Conservation (phyloP, 2,797 vertebrate genomes). For the Anguilla anguilla region DNA sequence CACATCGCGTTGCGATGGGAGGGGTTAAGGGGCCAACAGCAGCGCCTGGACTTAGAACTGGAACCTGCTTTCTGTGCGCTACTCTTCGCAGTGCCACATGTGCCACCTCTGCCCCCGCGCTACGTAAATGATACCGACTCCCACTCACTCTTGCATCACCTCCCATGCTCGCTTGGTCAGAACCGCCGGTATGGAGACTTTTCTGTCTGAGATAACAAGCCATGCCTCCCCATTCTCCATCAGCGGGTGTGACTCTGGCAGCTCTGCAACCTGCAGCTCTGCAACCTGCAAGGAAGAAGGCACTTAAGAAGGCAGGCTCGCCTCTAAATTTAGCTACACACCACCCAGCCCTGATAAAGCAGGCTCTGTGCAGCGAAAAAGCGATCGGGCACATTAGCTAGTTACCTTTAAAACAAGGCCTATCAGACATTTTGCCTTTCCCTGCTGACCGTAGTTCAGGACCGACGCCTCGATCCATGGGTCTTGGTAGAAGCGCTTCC, state of each 20-base stretch:
- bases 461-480: conserved; percentile 25
- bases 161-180: conserved; percentile 24
- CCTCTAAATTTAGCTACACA: background rate
- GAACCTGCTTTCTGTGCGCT: background rate
- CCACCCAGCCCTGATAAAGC: background rate
- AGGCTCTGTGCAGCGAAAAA: background rate
- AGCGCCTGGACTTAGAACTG: background rate
- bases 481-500: background rate
- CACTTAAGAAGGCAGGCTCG: background rate
- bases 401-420: conserved; percentile 22
- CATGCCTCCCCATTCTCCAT: conserved; percentile 11
- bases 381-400: background rate
- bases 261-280: no score
- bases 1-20: background rate
- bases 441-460: conserved; percentile 22
- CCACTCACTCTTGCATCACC: conserved; percentile 20
- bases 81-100: background rate
- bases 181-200: background rate
- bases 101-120: background rate
- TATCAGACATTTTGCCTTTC: background rate
- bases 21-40: background rate
- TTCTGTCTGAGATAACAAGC: conserved; percentile 22
- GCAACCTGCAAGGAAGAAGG: background rate
- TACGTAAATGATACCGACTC: background rate
- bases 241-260: background rate